These are phyloP conservation scores for Acropora yongei DNA, from an alignment of 64 coral and sea anemone genomes.

Conservation along the genomic window DNA sequence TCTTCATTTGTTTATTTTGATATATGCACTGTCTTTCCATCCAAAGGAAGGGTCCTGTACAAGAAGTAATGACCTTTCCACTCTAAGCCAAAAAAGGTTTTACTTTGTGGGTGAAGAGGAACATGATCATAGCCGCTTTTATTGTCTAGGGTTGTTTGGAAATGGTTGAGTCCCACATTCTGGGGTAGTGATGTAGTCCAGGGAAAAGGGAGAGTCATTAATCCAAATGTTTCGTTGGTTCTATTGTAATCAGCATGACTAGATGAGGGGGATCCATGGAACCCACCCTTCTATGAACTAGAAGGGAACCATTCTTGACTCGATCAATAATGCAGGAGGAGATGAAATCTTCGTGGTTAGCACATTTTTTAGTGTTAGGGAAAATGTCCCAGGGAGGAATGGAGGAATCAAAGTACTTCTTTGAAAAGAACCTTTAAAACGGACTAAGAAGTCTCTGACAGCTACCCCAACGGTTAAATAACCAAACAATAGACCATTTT, in stretches of 20 bases:
- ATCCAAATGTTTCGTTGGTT: slow-evolving; percentile 31
- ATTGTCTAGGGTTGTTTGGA: slow-evolving; percentile 30
- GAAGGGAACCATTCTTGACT: slow-evolving; percentile 33
- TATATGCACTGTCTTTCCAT: slow-evolving; percentile 61
- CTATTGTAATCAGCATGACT: slow-evolving; percentile 10
- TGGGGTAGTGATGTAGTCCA: slow-evolving; percentile 44
- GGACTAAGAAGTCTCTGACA: not conserved
- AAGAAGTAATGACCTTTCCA: slow-evolving; percentile 24
- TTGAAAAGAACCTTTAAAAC: slow-evolving; percentile 14
- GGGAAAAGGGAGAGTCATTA: slow-evolving; percentile 26
- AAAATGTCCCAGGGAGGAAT: slow-evolving; percentile 1
- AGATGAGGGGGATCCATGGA: slow-evolving; percentile 3
- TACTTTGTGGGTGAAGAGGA: not conserved
- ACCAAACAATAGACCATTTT: not conserved
- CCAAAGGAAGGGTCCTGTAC: slow-evolving; percentile 18
- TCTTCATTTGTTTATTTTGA: not conserved
- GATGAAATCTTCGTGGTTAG: not conserved
- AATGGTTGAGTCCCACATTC: not conserved
- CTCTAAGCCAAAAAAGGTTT: not conserved
- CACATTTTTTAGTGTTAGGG: slow-evolving; percentile 2
- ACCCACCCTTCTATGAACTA: not conserved
- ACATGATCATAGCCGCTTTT: slow-evolving; percentile 57
- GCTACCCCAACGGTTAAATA: slow-evolving; percentile 5
- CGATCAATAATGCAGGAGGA: not conserved
- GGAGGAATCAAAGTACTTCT: not conserved